Base-by-base conservation (phyloP, 30 jellyfish, hydroid and myxozoan species). In the Sanderia malayensis region DNA sequence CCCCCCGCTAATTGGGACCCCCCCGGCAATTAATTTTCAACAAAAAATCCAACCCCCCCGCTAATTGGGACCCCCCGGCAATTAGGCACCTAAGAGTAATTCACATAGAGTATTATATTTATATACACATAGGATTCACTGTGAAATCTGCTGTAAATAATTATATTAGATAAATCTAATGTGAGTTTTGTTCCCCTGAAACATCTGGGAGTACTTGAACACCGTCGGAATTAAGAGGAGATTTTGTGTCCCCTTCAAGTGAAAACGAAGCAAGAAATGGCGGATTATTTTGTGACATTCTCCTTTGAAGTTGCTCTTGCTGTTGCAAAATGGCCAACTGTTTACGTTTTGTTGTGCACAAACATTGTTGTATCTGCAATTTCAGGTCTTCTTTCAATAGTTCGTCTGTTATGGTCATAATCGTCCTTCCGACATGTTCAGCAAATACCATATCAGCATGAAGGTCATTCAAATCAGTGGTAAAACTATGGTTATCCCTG, bases 361-460 rank as follows among this genome's bases (percentile, higher is more conserved):
- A 62, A 57, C 89, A 63, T 32, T 78, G 89, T 76, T 78, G 89
- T 46, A 80, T 80, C 73, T 80, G 84, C 27, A 80, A 33, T 31
- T 80, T 80, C 61, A 80, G 41, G 52, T 68, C 93, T 31, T 80
- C 93, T 55, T 80, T 80, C 24, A 80, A 47, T 27, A 69, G 79
- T 32, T 80, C 93, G 33, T 80, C 93, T 8, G 79, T 80, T 17
- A 80, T 58, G 6, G 79, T 24, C 79, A 68, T 69, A 2, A 80
- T 44, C 20, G 84, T 67, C 41, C 84, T 58, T 32, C 93, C 93
- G 15, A 80, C 79, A 41, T 80, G 84, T 34, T 80, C 93, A 1
- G 93, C 93, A 68, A 80, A 80, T 17, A 80, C 25, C 93, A 80
- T 80, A 37, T 80, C 93, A 23, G 64, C 89, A 45, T 66, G 74